Evolutionary conservation across 1,140 invertebrate species (phyloP), one percentile per base, ranked within the genome.

Genomic region (Drosophila burlai): DNA sequence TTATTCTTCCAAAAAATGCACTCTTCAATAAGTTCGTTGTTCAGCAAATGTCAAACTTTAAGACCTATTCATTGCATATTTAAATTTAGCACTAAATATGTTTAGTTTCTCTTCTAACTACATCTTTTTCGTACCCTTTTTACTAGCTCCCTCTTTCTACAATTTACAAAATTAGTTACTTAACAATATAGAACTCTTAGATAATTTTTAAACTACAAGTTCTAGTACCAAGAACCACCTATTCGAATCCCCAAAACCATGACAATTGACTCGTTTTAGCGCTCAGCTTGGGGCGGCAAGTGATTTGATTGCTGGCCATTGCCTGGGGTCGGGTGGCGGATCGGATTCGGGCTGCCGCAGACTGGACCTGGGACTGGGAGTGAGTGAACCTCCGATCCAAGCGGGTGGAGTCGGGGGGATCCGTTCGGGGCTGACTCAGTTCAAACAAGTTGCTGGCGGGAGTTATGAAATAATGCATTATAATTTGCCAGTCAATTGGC

Each of bases 391-490:
- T 55, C 61, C 21, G 16, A 34, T 10, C 31, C 31, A 10, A 38
- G 47, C 16, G 36, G 65, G 45, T 8, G 24, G 24, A 24, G 4
- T 2, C 7, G n/a, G 18, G 64, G 58, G 24, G 46, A 36, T 18
- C 26, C 49, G 7, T 52, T 31, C 8, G 49, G 49, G 45, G 74
- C 61, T 87, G 85, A 73, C 75, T 90, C 81, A 89, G 85, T 89
- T 89, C 78, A 85, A 90, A 90, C 85, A 90, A 90, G 85, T 90
- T 90, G 86, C 85, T 90, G 76, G 66, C 76, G 83, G 85, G 79
- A 91, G 82, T 90, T 90, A 90, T 90, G 85, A 90, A 90, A 89
- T 90, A 90, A 90, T 90, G 85, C 86, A 90, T 90, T 90, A 90
- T 90, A 90, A 90, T 90, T 90, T 90, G 71, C 68, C 71, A 58